These are phyloP conservation scores for Lapara coniferarum DNA, from an alignment of 2,888 invertebrate species.

Conservation along the genomic window DNA sequence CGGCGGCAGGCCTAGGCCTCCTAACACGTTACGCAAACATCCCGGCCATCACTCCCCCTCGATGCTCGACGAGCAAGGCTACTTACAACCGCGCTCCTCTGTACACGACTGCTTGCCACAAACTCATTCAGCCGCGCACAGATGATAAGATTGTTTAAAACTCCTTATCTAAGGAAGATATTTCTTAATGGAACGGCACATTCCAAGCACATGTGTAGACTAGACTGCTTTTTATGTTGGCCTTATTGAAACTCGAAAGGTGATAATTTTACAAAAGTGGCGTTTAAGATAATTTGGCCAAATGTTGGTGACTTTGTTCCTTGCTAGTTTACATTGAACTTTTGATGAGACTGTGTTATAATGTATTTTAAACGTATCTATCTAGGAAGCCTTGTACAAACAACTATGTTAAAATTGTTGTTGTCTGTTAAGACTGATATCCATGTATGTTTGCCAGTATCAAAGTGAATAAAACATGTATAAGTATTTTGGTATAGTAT, in stretches of 20 bases:
- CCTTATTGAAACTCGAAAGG: conserved; percentile 68
- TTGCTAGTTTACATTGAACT: conserved; percentile 53
- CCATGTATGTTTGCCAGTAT: conserved; percentile 74
- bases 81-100: conserved; percentile 80
- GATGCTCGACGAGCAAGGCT: conserved; percentile 80
- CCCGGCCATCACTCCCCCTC: conserved; percentile 73
- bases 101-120: conserved; percentile 79
- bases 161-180: conserved; percentile 72
- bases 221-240: conserved; percentile 68
- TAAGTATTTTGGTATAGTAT: conserved; percentile 79
- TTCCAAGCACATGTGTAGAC: conserved; percentile 79
- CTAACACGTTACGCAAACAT: conserved; percentile 76
- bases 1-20: conserved; percentile 74
- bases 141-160: conserved; percentile 71
- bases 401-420: conserved; percentile 50
- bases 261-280: conserved; percentile 63
- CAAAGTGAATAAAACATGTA: conserved; percentile 59
- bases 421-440: conserved; percentile 78
- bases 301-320: conserved; percentile 63
- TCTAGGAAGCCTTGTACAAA: conserved; percentile 59
- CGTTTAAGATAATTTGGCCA: conserved; percentile 63
- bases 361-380: conserved; percentile 59
- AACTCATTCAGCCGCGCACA: conserved; percentile 76
- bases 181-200: conserved; percentile 78
- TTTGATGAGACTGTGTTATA: conserved; percentile 68